phyloP scores from a whole-genome alignment of 2,888 invertebrate species.

The Lithophane ornitopus region DNA sequence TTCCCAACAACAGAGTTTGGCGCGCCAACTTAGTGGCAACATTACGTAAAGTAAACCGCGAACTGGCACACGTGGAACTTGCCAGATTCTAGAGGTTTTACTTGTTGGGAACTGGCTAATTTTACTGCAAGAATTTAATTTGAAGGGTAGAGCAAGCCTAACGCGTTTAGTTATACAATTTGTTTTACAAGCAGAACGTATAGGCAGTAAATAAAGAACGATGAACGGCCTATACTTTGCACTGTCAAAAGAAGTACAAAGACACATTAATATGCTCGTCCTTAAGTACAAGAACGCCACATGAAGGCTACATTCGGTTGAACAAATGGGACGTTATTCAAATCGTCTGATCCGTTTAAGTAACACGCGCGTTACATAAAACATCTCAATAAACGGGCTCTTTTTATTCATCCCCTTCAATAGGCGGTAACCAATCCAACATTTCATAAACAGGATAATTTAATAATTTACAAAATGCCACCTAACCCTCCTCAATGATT shows the following conservation, averaged over 20 bases:
- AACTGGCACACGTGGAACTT: constrained; percentile 33
- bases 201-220: neutral
- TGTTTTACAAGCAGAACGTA: neutral
- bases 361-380: constrained; percentile 36
- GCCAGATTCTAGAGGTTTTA: constrained; percentile 19
- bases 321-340: constrained; percentile 48
- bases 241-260: constrained; percentile 12
- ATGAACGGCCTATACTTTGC: neutral
- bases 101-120: constrained; percentile 15
- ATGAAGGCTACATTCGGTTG: constrained; percentile 25
- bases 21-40: constrained; percentile 22
- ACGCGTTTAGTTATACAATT: neutral
- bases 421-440: constrained; percentile 10
- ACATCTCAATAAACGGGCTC: constrained; percentile 26
- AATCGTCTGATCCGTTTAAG: constrained; percentile 43
- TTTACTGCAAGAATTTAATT: constrained; percentile 19
- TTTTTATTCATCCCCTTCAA: constrained; percentile 26
- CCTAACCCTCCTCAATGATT: constrained; percentile 26
- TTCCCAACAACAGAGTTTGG: constrained; percentile 26
- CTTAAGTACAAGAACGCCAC: neutral
- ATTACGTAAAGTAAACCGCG: constrained; percentile 42
- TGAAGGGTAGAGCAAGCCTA: neutral
- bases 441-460: constrained; percentile 29
- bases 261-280: constrained; percentile 15
- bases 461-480: constrained; percentile 31